Base-by-base conservation (phyloP, 1,140 invertebrate genomes). In the Latrodectus geometricus region DNA sequence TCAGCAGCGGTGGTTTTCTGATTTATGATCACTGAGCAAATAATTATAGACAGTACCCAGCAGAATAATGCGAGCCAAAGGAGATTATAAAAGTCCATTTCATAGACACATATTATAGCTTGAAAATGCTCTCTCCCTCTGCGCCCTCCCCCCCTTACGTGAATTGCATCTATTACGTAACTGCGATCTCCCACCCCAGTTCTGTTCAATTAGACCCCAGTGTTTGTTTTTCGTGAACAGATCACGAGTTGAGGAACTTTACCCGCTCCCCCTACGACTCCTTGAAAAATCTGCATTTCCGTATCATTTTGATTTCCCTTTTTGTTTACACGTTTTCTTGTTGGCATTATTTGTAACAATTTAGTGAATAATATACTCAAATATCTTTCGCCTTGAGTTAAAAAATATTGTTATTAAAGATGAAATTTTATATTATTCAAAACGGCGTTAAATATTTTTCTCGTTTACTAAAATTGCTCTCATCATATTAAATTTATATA, bases 11-110 rank as follows among this genome's bases (percentile, higher is more conserved):
- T 65, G 56, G 35, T 68, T 75, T 75, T 83, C 81, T 84, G 82
- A 84, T 84, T 84, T 84, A 84, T 84, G 82, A 76, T 84, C 56
- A 76, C 82, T 84, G 82, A 84, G 20, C 73, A 84, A 84, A 84
- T 84, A 84, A 84, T 84, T 84, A 84, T 84, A 84, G 82, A 68
- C 61, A 49, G 73, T 11, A 9, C 69, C 35, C 52, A 11, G 61
- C 74, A 17, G 61, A 49, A 66, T 66, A 61, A 72, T 69, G 77
- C 11, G 70, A 54, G 66, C 52, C 54, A 61, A 2, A 72, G 20
- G n/a, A 66, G 56, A 66, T 76, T 83, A 83, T 83, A 83, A 68
- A 66, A 66, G 61, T 15, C 56, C 7, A 69, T 76, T 84, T 70
- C 73, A 56, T 56, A 68, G 82, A 84, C 82, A 84, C 82, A 84